Conservation (phyloP, 1,140 invertebrate genomes). For the Araneus ventricosus region DNA sequence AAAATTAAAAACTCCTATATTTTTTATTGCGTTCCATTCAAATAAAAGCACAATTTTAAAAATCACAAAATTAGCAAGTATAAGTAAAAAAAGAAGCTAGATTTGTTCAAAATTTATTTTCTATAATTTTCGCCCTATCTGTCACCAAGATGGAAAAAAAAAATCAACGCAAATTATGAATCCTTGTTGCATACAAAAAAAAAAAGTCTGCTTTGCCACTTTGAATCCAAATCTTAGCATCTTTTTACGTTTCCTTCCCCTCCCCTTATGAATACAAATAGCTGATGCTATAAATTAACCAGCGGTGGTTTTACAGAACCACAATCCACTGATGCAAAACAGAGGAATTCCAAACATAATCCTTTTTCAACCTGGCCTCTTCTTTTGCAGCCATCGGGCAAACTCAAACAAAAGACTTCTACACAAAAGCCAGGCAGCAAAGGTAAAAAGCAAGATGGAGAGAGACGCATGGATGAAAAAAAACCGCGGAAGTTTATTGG, state of each 20-base stretch:
- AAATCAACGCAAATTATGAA: no score
- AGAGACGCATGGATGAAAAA: not conserved
- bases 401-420: conserved; percentile 9
- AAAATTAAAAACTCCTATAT: no score
- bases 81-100: no score
- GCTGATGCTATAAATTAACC: not conserved
- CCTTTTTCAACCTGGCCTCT: conserved; percentile 2
- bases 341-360: conserved; percentile 16
- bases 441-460: conserved; percentile 43
- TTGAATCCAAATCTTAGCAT: not conserved
- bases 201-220: not conserved
- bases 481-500: conserved; percentile 42
- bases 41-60: no score
- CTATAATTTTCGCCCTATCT: no score
- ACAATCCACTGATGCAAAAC: not conserved
- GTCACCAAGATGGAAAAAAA: no score
- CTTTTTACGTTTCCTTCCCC: not conserved
- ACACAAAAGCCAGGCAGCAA: not conserved
- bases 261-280: not conserved
- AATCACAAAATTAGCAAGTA: no score
- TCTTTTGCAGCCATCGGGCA: not conserved
- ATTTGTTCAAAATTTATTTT: no score
- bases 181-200: no score
- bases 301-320: not conserved
- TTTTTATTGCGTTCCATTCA: no score